Percentiles rank a stretch among this genome's conserved stretches.
phyloP scores from a whole-genome alignment of 2,797 vertebrate species.

The Diplodus puntazzo region DNA sequence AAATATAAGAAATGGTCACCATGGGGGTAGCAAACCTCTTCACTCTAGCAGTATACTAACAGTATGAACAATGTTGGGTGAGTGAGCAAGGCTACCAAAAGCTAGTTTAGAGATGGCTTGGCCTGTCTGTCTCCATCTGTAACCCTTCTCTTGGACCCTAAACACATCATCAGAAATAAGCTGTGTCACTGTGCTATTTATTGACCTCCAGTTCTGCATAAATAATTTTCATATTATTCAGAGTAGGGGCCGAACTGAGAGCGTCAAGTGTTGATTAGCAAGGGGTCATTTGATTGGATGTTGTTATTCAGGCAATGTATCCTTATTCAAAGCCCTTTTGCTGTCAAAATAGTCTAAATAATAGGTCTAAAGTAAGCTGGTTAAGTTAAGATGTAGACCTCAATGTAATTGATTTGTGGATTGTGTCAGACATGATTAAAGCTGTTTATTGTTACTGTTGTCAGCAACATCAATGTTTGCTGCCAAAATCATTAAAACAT shows the following conservation, averaged over 20 bases:
- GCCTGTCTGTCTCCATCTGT: constrained; percentile 2
- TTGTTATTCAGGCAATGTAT: neutral
- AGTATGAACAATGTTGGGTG: neutral
- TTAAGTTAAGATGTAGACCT: neutral
- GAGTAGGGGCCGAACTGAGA: too few species aligned
- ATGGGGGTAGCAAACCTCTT: neutral
- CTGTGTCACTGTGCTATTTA: neutral
- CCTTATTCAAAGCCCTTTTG: neutral
- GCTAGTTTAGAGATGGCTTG: neutral
- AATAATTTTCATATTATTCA: neutral
- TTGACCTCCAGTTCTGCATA: neutral
- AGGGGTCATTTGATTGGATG: neutral
- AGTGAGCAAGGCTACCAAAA: neutral
- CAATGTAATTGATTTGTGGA: too few species aligned
- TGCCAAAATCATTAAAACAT: neutral
- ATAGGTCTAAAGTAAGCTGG: neutral
- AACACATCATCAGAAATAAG: neutral
- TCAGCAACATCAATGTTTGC: neutral
- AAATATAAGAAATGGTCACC: neutral
- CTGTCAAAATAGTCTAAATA: neutral
- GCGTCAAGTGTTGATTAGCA: neutral
- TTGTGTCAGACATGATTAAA: neutral
- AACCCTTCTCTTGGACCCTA: neutral
- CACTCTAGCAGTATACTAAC: neutral
- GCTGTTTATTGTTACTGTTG: neutral